Evolutionary conservation across 2,797 vertebrate genomes (phyloP), one percentile per base, ranked within the genome.

Genomic region (Poecilia wingei): DNA sequence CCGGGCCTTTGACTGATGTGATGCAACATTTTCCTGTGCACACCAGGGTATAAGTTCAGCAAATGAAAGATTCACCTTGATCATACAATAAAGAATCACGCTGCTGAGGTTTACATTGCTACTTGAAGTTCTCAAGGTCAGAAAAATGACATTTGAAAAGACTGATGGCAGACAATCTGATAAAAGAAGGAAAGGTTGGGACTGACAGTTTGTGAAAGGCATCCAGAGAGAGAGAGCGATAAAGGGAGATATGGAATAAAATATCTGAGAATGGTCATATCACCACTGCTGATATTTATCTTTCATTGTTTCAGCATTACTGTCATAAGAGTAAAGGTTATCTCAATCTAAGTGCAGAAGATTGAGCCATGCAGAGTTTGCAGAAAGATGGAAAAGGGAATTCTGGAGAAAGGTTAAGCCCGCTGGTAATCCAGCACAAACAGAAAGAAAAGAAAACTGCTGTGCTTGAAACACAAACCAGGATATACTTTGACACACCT

Each of bases 261-360:
- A 85, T 80, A 81, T 91, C 77, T 75, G 77, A 88, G 84, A 49
- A 66, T 82, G 79, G 76, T 86, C 79, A 87, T 85, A 78, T 86
- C 88, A 82, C 72, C 83, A n/a, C 13, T 41, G 80, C 82, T 84
- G 87, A 88, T 91, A 87, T 93, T 92, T 93, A 81, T 87, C 88
- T 92, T 90, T 87, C 73, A 82, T 61, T 86, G 86, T 89, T 87
- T 86, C 83, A 78, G 70, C 77, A 22, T 36, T 49, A 1, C 85
- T 82, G 87, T 90, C 88, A 82, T 77, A 77, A 66, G 77, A 80
- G 85, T 88, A 89, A 93, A 94, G 92, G 90, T 92, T 89, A 93
- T 88, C 82, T 80, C 84, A 86, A 69, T 85, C 75, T 74, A 71
- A 79, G 83, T 18, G 68, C 75, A 74, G 76, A 70, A 43, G 74